Percentiles rank a stretch among this genome's conserved stretches.
Conservation (phyloP, 2,797 vertebrate genomes). For the Hypotaenidia okinawae region DNA sequence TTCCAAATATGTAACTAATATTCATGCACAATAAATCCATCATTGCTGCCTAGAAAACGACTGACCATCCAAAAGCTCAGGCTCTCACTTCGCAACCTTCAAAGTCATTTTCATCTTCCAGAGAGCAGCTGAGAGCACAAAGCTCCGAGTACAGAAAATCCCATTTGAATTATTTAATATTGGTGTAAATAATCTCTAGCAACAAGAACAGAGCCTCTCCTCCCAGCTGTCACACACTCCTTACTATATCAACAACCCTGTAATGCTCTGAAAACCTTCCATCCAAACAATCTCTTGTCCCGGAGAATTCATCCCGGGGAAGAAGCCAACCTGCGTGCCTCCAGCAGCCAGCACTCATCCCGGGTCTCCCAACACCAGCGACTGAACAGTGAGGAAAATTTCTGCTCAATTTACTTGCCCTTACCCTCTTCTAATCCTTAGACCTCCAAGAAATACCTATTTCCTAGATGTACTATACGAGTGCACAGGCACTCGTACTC, state of each 20-base stretch:
- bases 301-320: not conserved
- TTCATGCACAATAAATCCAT: not conserved
- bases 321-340: not conserved
- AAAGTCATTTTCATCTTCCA: slow-evolving; percentile 1
- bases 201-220: slow-evolving; percentile 40
- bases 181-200: slow-evolving; percentile 57
- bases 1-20: slow-evolving; percentile 28
- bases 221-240: slow-evolving; percentile 36
- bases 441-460: not conserved
- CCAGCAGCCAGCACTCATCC: accelerated
- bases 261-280: slow-evolving; percentile 32
- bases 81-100: not conserved
- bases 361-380: not conserved
- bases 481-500: not conserved
- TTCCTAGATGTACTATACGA: not conserved
- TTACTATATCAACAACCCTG: slow-evolving; percentile 39
- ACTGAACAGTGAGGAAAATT: not conserved
- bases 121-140: slow-evolving; percentile 29
- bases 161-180: slow-evolving; percentile 65
- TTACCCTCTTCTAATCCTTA: not conserved
- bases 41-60: not conserved
- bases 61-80: not conserved
- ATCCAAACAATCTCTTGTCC: slow-evolving; percentile 12
- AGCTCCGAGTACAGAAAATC: slow-evolving; percentile 26
- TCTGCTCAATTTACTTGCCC: not conserved